These are phyloP conservation scores for Novumbra hubbsi DNA, from an alignment of 2,797 vertebrate genomes.

Conservation along the genomic window DNA sequence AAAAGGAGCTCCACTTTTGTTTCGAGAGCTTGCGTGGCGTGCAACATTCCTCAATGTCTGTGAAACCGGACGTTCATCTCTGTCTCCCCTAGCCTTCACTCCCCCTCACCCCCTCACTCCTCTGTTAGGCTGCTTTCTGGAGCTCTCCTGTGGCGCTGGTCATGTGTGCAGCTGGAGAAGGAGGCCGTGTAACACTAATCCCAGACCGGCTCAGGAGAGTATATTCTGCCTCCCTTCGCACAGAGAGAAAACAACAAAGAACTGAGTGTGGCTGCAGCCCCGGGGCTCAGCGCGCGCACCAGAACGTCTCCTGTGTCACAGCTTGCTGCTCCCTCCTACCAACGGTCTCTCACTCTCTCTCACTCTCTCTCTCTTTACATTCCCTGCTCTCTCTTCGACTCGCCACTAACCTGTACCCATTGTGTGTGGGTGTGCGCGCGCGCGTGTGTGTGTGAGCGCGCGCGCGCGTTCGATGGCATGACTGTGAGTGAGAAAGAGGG, in stretches of 20 bases:
- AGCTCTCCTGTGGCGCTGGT: constrained; percentile 71
- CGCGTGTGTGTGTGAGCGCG: neutral
- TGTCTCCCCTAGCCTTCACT: constrained; percentile 41
- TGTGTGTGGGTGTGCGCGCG: neutral
- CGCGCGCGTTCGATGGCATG: neutral
- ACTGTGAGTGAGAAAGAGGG: constrained; percentile 20
- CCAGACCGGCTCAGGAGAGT: constrained; percentile 72
- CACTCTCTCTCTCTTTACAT: neutral
- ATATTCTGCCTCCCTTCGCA: constrained; percentile 72
- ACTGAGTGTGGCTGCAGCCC: constrained; percentile 78
- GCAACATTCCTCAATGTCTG: constrained; percentile 58
- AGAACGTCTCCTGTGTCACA: constrained; percentile 77
- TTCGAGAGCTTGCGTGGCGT: constrained; percentile 52
- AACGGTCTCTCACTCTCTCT: constrained; percentile 38
- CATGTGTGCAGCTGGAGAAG: constrained; percentile 78
- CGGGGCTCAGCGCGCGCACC: constrained; percentile 74
- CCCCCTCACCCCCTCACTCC: constrained; percentile 23
- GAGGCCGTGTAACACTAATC: constrained; percentile 76
- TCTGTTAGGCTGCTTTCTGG: constrained; percentile 64
- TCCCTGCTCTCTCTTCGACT: neutral
- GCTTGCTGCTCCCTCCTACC: constrained; percentile 71
- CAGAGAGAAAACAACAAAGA: constrained; percentile 79
- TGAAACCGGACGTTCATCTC: constrained; percentile 56
- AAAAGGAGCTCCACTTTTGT: constrained; percentile 43
- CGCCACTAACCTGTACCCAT: constrained; percentile 24